phyloP scores from a whole-genome alignment of 2,113 vertebrate species.

The Burhinus bistriatus region DNA sequence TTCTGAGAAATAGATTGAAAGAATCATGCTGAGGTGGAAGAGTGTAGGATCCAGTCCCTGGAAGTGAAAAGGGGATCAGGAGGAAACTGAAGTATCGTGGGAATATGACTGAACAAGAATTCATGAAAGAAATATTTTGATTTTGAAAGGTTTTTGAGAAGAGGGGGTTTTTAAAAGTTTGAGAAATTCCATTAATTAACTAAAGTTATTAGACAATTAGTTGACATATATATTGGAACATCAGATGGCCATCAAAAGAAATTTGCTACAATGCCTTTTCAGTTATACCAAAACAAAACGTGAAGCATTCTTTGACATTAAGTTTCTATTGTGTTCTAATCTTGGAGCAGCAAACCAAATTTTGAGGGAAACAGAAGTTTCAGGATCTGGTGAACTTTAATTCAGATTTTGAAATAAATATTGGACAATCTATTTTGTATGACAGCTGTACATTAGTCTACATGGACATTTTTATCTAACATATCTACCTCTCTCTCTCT shows the following conservation, averaged over 20 bases:
- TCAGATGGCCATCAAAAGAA: neutral
- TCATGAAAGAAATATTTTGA: neutral
- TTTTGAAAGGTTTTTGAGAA: neutral
- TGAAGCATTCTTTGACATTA: neutral
- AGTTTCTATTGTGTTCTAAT: neutral
- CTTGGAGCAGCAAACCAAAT: neutral
- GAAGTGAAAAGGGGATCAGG: neutral
- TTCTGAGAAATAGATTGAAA: neutral
- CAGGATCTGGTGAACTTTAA: neutral
- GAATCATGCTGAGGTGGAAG: neutral
- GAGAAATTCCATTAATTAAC: neutral
- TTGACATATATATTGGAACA: neutral
- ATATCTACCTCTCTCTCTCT: neutral
- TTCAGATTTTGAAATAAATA: neutral
- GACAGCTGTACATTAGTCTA: neutral
- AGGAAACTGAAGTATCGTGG: neutral
- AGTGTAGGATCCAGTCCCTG: neutral
- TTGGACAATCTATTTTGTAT: neutral
- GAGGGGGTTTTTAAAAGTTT: neutral
- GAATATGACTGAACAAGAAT: neutral
- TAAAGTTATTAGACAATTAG: neutral
- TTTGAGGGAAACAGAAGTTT: neutral
- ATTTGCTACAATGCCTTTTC: neutral
- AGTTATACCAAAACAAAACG: accelerated
- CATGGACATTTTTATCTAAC: neutral